Evolutionary conservation across 2,113 vertebrate species (phyloP).

Genomic region (Hippocampus comes): DNA sequence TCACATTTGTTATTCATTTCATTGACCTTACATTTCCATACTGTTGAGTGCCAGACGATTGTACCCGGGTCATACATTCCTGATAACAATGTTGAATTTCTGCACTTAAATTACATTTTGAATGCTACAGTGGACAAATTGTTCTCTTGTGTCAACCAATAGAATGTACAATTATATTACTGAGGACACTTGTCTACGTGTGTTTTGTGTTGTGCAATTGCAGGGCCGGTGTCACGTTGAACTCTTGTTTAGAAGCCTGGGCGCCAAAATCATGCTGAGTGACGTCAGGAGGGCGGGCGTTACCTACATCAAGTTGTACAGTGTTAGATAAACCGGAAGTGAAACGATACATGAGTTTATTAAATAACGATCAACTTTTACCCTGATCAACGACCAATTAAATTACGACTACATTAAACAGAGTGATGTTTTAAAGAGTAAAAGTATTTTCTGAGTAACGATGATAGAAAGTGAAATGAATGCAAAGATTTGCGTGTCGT

Average conservation of each 20-base stretch:
- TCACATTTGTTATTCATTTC: background rate
- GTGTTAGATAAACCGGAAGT: background rate
- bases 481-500: background rate
- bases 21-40: background rate
- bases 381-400: background rate
- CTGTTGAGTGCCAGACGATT: background rate
- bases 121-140: background rate
- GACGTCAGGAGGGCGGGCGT: slow-evolving; percentile 33
- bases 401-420: background rate
- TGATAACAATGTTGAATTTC: background rate
- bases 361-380: background rate
- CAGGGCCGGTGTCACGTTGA: slow-evolving; percentile 2
- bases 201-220: background rate
- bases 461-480: background rate
- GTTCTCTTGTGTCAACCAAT: background rate
- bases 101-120: background rate
- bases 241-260: slow-evolving; percentile 26
- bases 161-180: slow-evolving; percentile 13
- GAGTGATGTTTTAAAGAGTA: too few relatives aligned
- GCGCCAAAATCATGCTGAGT: slow-evolving; percentile 57
- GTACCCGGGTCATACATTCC: background rate
- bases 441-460: background rate
- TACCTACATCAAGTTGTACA: background rate
- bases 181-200: background rate
- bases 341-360: background rate